Evolutionary conservation across 1,140 invertebrate species (phyloP).

Genomic region (Paralvinella palmiformis): DNA sequence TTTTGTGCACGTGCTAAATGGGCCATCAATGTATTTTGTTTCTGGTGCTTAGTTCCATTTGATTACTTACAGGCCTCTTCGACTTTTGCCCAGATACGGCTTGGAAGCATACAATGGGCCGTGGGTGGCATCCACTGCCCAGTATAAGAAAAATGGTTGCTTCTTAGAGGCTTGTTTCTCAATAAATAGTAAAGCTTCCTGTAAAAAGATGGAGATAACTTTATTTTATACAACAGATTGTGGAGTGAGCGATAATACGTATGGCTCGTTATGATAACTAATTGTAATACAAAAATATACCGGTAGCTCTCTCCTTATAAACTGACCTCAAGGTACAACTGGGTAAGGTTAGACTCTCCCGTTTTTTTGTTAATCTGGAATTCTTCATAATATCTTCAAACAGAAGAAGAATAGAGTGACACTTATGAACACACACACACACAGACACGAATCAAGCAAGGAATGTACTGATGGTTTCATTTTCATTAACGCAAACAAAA

Average conservation of each 20-base stretch:
- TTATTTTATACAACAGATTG: neutral
- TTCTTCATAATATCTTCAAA: conserved; percentile 43
- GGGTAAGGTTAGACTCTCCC: conserved; percentile 39
- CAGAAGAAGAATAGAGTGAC: neutral
- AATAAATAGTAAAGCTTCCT: conserved; percentile 21
- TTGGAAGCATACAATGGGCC: conserved; percentile 18
- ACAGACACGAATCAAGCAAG: too few relatives aligned
- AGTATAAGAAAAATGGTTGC: conserved; percentile 22
- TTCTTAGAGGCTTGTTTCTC: neutral
- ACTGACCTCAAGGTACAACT: conserved; percentile 27
- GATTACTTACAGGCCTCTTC: conserved; percentile 16
- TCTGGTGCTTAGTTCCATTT: neutral
- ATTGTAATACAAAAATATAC: neutral
- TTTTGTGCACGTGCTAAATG: too few relatives aligned
- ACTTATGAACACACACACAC: neutral
- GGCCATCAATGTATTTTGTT: neutral
- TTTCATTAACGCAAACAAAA: too few relatives aligned
- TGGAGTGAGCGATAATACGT: neutral
- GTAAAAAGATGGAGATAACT: conserved; percentile 1
- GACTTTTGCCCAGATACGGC: conserved; percentile 13
- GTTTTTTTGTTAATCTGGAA: conserved; percentile 29
- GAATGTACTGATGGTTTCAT: too few relatives aligned
- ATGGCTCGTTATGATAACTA: neutral
- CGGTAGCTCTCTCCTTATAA: neutral
- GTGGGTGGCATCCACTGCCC: conserved; percentile 19